Conservation (phyloP, 1,140 invertebrate genomes). For the Drosophila murphyi region DNA sequence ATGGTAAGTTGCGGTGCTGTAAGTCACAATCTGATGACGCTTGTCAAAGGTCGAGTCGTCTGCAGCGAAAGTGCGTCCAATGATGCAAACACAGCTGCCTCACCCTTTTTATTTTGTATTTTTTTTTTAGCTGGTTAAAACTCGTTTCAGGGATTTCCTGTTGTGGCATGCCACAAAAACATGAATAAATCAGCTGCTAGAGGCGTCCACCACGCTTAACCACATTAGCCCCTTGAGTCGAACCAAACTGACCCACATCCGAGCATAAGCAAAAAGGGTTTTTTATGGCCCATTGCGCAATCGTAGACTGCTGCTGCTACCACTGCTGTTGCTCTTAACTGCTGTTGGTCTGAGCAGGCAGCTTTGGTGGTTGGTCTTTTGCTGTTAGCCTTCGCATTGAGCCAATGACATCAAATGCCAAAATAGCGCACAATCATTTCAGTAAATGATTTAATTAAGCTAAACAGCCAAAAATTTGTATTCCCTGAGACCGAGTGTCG, state of each 20-base stretch:
- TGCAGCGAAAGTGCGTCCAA: conserved; percentile 67
- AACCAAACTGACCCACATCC: conserved; percentile 68
- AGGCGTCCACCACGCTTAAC: conserved; percentile 41
- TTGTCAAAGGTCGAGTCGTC: conserved; percentile 75
- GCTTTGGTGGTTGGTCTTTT: conserved; percentile 8
- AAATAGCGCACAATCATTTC: conserved; percentile 83
- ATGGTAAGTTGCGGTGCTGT: neutral
- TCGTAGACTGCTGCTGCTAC: conserved; percentile 3
- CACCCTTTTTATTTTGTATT: conserved; percentile 27
- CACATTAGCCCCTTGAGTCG: conserved; percentile 34
- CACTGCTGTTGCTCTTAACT: neutral
- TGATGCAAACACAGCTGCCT: conserved; percentile 29
- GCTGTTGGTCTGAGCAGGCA: neutral
- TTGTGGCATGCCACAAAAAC: conserved; percentile 71
- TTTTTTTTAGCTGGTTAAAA: conserved; percentile 51
- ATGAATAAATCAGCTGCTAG: conserved; percentile 46
- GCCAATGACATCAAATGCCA: conserved; percentile 71
- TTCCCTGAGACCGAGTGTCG: neutral
- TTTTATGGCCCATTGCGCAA: conserved; percentile 45
- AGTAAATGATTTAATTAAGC: conserved; percentile 83
- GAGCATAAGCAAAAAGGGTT: conserved; percentile 21
- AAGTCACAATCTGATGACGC: conserved; percentile 52
- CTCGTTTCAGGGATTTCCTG: conserved; percentile 58
- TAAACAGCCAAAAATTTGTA: conserved; percentile 68
- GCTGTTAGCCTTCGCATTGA: conserved; percentile 73